phyloP scores from a whole-genome alignment of 2,113 vertebrate genomes.

The Gallinago undulata region DNA sequence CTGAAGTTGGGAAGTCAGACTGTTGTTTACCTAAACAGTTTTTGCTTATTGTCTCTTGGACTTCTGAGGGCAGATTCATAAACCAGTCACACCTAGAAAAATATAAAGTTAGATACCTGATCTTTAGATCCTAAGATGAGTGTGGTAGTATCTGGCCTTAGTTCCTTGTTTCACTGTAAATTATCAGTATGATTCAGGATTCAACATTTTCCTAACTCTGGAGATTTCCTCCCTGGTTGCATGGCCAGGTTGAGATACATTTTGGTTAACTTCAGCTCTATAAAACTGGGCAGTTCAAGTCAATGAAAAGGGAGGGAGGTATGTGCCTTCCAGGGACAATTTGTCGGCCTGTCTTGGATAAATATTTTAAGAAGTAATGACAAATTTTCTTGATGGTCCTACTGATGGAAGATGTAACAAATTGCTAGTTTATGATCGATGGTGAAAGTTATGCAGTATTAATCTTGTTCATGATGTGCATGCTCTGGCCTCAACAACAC shows the following conservation, averaged over 20 bases:
- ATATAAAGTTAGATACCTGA: background rate
- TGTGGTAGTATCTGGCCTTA: background rate
- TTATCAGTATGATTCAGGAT: background rate
- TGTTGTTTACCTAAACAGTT: background rate
- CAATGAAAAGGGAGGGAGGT: background rate
- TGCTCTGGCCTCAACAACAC: background rate
- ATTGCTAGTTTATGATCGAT: background rate
- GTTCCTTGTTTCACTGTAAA: background rate
- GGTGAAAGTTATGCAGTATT: background rate
- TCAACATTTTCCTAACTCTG: background rate
- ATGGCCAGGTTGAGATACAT: background rate
- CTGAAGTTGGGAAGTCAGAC: background rate
- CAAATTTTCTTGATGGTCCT: background rate
- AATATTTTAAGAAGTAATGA: background rate
- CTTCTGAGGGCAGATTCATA: background rate
- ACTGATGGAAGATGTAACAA: background rate
- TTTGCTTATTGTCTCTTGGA: background rate
- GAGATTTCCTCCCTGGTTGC: background rate
- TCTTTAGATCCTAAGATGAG: background rate
- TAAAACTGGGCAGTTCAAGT: background rate
- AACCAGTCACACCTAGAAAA: background rate
- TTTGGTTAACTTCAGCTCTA: background rate
- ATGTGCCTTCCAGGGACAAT: background rate
- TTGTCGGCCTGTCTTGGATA: background rate
- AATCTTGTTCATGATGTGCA: background rate